Percentiles rank a stretch among this genome's conserved stretches.
phyloP scores from a whole-genome alignment of 1,140 invertebrate genomes.

The Drosophila pseudoananassae region DNA sequence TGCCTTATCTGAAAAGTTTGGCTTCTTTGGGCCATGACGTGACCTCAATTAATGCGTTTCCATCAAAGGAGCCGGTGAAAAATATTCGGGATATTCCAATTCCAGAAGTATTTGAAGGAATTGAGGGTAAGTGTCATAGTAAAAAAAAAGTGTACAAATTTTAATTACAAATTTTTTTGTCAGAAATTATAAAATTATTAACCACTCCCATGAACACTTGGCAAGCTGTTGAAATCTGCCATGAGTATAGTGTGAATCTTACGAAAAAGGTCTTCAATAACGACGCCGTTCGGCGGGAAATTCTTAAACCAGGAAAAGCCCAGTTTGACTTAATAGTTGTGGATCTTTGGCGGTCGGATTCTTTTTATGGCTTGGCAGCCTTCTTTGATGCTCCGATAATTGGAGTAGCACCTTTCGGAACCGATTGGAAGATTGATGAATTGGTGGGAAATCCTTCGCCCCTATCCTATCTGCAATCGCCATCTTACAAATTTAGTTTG shows the following conservation, averaged over 20 bases:
- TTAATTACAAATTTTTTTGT: not conserved
- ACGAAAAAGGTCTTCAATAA: constrained; percentile 19
- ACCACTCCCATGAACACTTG: not conserved
- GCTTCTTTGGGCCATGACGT: constrained; percentile 26
- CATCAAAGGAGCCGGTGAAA: not conserved
- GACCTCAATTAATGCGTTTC: constrained; percentile 16
- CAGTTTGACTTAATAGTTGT: constrained; percentile 25
- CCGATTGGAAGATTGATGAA: constrained; percentile 28
- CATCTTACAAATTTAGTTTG: not conserved
- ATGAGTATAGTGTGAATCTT: not conserved
- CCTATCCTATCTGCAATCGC: constrained; percentile 15
- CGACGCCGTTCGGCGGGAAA: constrained; percentile 23
- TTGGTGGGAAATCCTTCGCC: constrained; percentile 29
- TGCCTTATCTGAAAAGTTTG: constrained; percentile 23
- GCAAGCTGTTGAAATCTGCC: not conserved
- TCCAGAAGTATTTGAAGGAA: constrained; percentile 6
- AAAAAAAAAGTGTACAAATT: no score
- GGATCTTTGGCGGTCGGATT: constrained; percentile 21
- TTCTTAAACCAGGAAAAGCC: constrained; percentile 17
- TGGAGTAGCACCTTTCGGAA: constrained; percentile 22
- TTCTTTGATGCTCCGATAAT: constrained; percentile 30
- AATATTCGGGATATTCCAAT: constrained; percentile 19
- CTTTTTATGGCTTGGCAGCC: constrained; percentile 16
- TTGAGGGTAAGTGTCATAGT: constrained; percentile 6
- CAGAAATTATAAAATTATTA: not conserved